Evolutionary conservation across 2,888 invertebrate genomes (phyloP).

Genomic region (Apeira syringaria): DNA sequence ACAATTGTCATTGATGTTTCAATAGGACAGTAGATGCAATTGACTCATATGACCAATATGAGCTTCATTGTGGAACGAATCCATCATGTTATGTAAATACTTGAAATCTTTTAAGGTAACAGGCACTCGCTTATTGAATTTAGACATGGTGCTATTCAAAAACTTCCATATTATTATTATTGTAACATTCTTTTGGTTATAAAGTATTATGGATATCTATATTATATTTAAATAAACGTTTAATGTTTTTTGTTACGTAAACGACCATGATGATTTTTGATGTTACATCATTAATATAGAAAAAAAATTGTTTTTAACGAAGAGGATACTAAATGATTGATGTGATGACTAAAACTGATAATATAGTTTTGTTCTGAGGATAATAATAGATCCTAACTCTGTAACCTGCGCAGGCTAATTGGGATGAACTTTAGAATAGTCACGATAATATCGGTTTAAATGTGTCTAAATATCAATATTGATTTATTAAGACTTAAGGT

Average conservation of each 20-base stretch:
- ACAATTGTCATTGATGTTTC: conserved; percentile 24
- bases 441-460: conserved; percentile 4
- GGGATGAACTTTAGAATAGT: conserved; percentile 15
- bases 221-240: neutral
- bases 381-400: conserved; percentile 6
- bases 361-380: conserved; percentile 7
- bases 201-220: conserved; percentile 5
- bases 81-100: conserved; percentile 13
- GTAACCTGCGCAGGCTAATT: conserved; percentile 6
- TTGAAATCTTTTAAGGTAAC: neutral
- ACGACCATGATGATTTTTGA: conserved; percentile 1
- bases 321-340: neutral
- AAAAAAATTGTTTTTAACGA: conserved; percentile 1
- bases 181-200: conserved; percentile 2
- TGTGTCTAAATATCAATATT: neutral
- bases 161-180: conserved; percentile 5
- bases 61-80: conserved; percentile 8
- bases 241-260: conserved; percentile 14
- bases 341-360: conserved; percentile 4
- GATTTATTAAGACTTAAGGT: too few species aligned
- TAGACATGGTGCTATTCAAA: conserved; percentile 1
- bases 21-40: conserved; percentile 16
- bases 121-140: neutral
- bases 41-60: conserved; percentile 21
- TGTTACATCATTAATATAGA: conserved; percentile 3